Evolutionary conservation across 2,888 invertebrate genomes (phyloP).

Genomic region (Chorisops tibialis): DNA sequence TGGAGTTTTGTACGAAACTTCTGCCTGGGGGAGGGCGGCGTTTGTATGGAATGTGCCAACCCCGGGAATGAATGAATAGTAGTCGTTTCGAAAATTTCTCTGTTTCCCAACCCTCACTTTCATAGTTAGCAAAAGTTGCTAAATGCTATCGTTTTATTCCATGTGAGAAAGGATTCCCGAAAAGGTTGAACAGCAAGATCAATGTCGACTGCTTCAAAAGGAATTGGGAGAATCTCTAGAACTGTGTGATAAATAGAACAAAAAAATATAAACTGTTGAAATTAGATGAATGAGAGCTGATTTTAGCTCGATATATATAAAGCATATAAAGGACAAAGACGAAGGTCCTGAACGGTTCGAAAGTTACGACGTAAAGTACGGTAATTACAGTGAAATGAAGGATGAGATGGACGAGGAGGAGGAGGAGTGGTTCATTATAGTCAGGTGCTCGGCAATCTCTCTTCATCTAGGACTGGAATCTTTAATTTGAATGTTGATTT

Average conservation of each 20-base stretch:
- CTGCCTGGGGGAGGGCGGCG: neutral
- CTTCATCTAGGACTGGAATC: no score
- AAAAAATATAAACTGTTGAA: constrained; percentile 7
- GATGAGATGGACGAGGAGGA: no score
- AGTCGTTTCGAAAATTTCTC: constrained; percentile 1
- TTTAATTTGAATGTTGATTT: no score
- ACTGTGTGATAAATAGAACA: neutral
- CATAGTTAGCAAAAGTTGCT: no score
- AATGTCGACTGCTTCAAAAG: neutral
- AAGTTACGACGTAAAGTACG: no score
- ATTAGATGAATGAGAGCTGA: constrained; percentile 24
- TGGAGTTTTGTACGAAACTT: neutral
- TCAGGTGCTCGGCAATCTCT: no score
- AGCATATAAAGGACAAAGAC: no score
- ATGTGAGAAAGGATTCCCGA: constrained; percentile 1
- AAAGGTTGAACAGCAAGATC: constrained; percentile 18
- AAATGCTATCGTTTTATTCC: neutral
- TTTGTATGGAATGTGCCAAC: constrained; percentile 28
- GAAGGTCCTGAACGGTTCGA: no score
- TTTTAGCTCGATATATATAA: neutral
- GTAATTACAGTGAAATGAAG: no score
- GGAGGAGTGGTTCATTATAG: no score
- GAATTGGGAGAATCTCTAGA: neutral
- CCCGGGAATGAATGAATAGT: constrained; percentile 26
- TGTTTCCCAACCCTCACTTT: no score